Base-by-base conservation (phyloP, 2,888 invertebrate genomes). In the Itoplectis maculator region DNA sequence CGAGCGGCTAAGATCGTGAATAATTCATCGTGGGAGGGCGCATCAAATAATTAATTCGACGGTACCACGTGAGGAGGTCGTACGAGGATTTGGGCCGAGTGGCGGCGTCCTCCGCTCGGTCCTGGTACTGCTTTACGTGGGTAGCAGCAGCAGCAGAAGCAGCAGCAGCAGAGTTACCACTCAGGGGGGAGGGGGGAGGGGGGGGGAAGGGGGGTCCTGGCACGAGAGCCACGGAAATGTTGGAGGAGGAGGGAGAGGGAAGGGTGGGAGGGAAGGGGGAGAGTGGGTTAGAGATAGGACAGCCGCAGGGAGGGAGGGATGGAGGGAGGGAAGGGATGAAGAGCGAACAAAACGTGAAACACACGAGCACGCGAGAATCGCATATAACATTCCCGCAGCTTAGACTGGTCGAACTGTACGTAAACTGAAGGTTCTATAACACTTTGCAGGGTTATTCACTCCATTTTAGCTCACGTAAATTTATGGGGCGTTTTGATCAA, bases 41-140 rank as follows among this genome's bases (percentile, higher is more conserved):
- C 84, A 87, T 86, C 82, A 84, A 87, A 88, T 89, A 88, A 89
- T 88, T 88, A 87, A 89, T 89, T 88, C 88, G 86, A 88, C 84
- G 84, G 86, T 85, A 88, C 82, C 82, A 83, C 85, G 83, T 79
- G 82, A 79, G 70, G 59, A 70, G 78, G 78, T 65, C 51, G 70
- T 78, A 70, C 78, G 65, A 70, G 78, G 65, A 78, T 78, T 78
- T 70, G 54, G 78, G 78, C 63, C 78, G 49, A 63, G 42, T 40
- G 56, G 15, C 11, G 59, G 40, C 11, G 29, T 0, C 18, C 15
- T 9, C 23, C 18, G 42, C 56, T 35, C 56, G 56, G 29, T 54
- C 56, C 56, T 59, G 56, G 56, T 59, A 59, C 56, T 35, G n/a
- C 18, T n/a, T n/a, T n/a, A n/a, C n/a, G n/a, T 72, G 29, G 15